Percentiles rank a stretch among this genome's conserved stretches.
Conservation (phyloP, 2,888 invertebrate species). For the Hymenopus coronatus region DNA sequence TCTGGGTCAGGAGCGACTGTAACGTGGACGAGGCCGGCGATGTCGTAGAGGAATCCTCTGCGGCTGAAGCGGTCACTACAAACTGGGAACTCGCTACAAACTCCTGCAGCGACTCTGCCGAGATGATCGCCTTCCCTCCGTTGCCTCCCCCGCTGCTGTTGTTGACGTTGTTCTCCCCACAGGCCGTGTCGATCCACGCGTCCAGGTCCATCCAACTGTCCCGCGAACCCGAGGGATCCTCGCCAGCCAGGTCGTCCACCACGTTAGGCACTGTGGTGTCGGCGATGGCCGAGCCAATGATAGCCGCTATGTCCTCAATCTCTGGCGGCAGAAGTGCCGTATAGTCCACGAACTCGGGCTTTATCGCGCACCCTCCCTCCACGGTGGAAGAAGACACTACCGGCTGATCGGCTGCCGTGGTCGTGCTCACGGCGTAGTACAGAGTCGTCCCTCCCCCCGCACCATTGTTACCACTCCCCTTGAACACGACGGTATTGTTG, state of each 20-base stretch:
- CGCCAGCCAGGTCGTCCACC: conserved; percentile 54
- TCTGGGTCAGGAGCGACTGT: conserved; percentile 65
- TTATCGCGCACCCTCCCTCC: conserved; percentile 40
- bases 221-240: conserved; percentile 64
- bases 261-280: conserved; percentile 78
- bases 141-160: conserved; percentile 54
- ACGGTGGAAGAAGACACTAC: conserved; percentile 52
- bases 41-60: conserved; percentile 45
- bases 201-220: conserved; percentile 89
- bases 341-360: conserved; percentile 41
- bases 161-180: conserved; percentile 56
- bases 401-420: conserved; percentile 43
- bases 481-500: conserved; percentile 45
- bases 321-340: conserved; percentile 38
- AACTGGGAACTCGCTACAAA: conserved; percentile 43
- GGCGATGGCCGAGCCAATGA: conserved; percentile 85
- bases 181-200: conserved; percentile 80
- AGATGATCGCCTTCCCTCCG: conserved; percentile 59
- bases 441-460: conserved; percentile 46
- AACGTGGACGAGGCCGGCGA: conserved; percentile 64
- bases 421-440: conserved; percentile 37
- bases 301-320: conserved; percentile 80
- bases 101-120: conserved; percentile 57
- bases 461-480: conserved; percentile 49
- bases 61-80: conserved; percentile 32